These are phyloP conservation scores for Carterocephalus palaemon DNA, from an alignment of 2,888 invertebrate species.

Conservation along the genomic window DNA sequence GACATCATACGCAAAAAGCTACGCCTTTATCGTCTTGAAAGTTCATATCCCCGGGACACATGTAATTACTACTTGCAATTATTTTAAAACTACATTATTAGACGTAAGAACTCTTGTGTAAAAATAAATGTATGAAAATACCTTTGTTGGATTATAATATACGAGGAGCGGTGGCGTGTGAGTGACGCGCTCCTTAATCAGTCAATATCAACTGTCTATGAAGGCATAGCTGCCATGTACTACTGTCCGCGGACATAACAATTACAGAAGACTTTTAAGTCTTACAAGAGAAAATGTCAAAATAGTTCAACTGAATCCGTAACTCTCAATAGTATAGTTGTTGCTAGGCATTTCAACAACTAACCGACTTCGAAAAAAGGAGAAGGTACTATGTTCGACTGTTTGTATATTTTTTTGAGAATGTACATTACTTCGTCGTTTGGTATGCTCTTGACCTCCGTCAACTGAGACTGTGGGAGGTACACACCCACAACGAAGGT, in stretches of 20 bases:
- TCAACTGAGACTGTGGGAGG: no score
- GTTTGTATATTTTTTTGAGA: no score
- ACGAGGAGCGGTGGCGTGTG: no score
- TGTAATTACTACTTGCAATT: conserved; percentile 16
- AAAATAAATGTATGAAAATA: not conserved
- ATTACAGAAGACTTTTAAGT: conserved; percentile 11
- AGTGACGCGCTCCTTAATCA: conserved; percentile 12
- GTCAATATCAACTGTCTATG: conserved; percentile 18
- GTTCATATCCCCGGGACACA: conserved; percentile 15
- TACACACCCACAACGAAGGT: no score
- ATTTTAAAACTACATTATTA: conserved; percentile 7
- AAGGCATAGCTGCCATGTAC: not conserved
- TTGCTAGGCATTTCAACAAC: no score
- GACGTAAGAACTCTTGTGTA: not conserved
- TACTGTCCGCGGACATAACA: conserved; percentile 7
- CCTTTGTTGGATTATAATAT: no score
- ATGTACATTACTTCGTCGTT: no score
- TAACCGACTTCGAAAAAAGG: no score
- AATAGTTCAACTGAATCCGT: conserved; percentile 12
- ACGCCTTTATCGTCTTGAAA: conserved; percentile 14
- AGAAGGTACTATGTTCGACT: no score
- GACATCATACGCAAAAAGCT: not conserved
- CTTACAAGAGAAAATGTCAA: conserved; percentile 16
- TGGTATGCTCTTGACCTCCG: no score
- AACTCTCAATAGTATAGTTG: no score